Percentiles rank a stretch among this genome's conserved stretches.
Evolutionary conservation across 2,113 vertebrate species (phyloP).

Genomic region (Rhegmatorhina hoffmannsi): DNA sequence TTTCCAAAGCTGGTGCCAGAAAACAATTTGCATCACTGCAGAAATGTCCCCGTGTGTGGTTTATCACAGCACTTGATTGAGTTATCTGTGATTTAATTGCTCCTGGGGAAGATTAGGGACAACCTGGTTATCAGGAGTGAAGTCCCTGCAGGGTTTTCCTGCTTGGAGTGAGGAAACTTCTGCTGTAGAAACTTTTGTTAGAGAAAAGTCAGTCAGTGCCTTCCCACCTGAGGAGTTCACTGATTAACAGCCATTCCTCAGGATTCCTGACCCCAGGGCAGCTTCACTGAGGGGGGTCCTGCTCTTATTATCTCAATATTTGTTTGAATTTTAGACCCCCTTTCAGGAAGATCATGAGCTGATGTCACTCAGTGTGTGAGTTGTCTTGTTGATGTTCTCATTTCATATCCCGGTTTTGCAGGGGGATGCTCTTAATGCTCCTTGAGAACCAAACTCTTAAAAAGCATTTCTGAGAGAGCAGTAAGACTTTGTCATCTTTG

Average conservation of each 20-base stretch:
- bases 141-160: background rate
- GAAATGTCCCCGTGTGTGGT: background rate
- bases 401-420: background rate
- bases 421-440: background rate
- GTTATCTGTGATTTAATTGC: background rate
- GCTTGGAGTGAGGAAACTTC: background rate
- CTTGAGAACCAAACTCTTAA: background rate
- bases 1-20: background rate
- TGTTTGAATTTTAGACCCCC: background rate
- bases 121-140: accelerated
- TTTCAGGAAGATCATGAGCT: background rate
- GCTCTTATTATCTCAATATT: background rate
- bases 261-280: background rate
- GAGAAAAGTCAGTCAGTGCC: background rate
- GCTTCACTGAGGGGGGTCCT: background rate
- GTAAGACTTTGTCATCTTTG: background rate
- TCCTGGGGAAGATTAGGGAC: background rate
- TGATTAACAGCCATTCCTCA: background rate
- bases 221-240: background rate
- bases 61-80: background rate
- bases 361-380: background rate
- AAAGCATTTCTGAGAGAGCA: background rate
- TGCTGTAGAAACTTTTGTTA: background rate
- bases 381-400: background rate
- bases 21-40: background rate